phyloP scores from a whole-genome alignment of 2,113 vertebrate species.

The Sinocyclocheilus anshuiensis region DNA sequence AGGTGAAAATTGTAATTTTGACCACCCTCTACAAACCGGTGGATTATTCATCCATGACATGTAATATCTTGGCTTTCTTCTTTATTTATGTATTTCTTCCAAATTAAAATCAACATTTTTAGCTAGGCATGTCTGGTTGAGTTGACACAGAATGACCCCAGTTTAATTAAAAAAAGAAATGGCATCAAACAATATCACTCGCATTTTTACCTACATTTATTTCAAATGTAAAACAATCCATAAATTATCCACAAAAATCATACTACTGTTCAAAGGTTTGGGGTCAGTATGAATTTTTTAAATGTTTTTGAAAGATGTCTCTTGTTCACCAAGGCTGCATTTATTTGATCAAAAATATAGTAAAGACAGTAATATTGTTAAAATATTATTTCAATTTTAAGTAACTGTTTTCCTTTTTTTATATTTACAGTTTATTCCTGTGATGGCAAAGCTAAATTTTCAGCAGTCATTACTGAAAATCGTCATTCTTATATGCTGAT shows the following conservation, averaged over 20 bases:
- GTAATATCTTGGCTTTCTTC: not conserved
- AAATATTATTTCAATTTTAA: not conserved
- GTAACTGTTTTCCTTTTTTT: not conserved
- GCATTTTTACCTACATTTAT: not conserved
- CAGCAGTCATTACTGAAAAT: no score
- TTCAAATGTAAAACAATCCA: not conserved
- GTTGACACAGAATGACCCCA: not conserved
- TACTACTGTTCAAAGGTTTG: not conserved
- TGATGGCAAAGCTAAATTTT: no score
- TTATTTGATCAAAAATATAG: constrained; percentile 3
- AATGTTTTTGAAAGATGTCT: not conserved
- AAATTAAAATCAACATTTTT: not conserved
- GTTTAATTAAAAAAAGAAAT: not conserved
- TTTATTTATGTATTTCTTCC: not conserved
- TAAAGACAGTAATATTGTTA: not conserved
- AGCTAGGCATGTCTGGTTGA: not conserved
- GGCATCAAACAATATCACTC: not conserved
- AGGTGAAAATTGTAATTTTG: no score
- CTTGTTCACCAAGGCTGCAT: not conserved
- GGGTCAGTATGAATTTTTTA: not conserved
- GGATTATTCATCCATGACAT: not conserved
- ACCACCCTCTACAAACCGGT: not conserved
- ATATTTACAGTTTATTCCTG: no score
- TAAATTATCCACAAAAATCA: not conserved
- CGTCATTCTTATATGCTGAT: not conserved